Conservation (phyloP, 2,888 invertebrate genomes). For the Tuberolachnus salignus region DNA sequence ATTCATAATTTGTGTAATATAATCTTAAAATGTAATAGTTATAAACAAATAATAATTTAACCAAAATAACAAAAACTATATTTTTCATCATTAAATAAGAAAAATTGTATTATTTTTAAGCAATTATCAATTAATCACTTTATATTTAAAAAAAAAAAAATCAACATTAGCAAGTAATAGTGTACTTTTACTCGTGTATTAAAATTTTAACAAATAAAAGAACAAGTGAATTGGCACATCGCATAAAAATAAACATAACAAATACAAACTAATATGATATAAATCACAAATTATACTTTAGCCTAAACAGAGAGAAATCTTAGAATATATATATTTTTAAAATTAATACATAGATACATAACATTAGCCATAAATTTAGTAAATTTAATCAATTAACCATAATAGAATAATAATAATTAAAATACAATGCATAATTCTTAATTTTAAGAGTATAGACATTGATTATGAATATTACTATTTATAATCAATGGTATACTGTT, state of each 20-base stretch:
- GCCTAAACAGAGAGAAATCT: constrained; percentile 37
- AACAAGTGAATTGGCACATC: constrained; percentile 38
- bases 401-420: constrained; percentile 12
- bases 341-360: constrained; percentile 51
- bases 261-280: constrained; percentile 29
- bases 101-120: constrained; percentile 29
- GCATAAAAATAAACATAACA: constrained; percentile 56
- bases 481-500: too few relatives aligned
- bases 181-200: constrained; percentile 35
- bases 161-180: constrained; percentile 40
- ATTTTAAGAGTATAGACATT: constrained; percentile 22
- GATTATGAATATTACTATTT: too few relatives aligned
- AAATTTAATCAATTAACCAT: constrained; percentile 37
- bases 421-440: constrained; percentile 13
- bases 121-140: constrained; percentile 2
- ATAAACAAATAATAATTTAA: constrained; percentile 23
- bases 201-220: constrained; percentile 36
- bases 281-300: constrained; percentile 38
- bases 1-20: constrained; percentile 12
- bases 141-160: constrained; percentile 11
- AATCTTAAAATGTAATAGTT: constrained; percentile 29
- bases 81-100: constrained; percentile 26
- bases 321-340: constrained; percentile 1
- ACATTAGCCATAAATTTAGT: constrained; percentile 32
- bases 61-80: constrained; percentile 33